Evolutionary conservation across 2,797 vertebrate genomes (phyloP).

Genomic region (Chelon labrosus): DNA sequence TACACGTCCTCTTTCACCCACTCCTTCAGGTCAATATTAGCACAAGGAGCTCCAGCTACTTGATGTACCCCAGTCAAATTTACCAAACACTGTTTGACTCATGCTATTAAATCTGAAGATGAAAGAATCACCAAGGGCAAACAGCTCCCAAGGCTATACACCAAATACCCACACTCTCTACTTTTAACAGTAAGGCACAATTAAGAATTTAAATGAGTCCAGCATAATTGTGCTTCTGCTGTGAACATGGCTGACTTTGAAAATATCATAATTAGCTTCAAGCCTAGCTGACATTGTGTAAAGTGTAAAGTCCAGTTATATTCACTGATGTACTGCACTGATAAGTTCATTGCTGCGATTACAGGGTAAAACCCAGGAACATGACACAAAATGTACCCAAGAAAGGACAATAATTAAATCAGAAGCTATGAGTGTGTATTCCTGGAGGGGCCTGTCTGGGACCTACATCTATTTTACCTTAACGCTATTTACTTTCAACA

Average conservation of each 20-base stretch:
- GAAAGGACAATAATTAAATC: conserved; percentile 43
- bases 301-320: conserved; percentile 57
- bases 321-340: conserved; percentile 40
- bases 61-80: conserved; percentile 76
- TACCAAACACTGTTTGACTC: conserved; percentile 78
- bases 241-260: conserved; percentile 68
- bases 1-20: conserved; percentile 52
- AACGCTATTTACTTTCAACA: conserved; percentile 57
- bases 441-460: conserved; percentile 20
- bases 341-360: conserved; percentile 58
- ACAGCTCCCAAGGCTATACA: conserved; percentile 69
- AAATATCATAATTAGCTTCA: conserved; percentile 73
- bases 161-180: conserved; percentile 52
- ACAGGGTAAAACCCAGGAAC: conserved; percentile 30
- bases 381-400: conserved; percentile 34
- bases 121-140: conserved; percentile 79
- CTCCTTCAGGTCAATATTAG: conserved; percentile 80
- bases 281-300: conserved; percentile 56
- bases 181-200: conserved; percentile 64
- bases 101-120: conserved; percentile 74
- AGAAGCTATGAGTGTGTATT: conserved; percentile 17
- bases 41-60: conserved; percentile 74
- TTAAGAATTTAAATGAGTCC: conserved; percentile 70
- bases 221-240: conserved; percentile 59
- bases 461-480: conserved; percentile 52